Conservation (phyloP, 2,797 vertebrate genomes). For the Hippoglossus hippoglossus region DNA sequence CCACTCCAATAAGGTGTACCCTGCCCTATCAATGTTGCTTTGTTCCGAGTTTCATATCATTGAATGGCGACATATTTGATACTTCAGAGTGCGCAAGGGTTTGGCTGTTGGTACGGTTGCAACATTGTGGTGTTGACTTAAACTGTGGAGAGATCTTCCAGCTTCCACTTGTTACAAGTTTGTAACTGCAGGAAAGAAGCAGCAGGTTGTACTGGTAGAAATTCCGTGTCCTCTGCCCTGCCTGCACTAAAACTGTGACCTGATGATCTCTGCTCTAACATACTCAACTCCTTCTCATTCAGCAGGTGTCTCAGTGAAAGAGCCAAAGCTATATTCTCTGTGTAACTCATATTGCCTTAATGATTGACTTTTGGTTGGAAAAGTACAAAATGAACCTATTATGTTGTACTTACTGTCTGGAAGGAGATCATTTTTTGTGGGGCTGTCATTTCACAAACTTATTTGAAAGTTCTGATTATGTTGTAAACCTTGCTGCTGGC, state of each 20-base stretch:
- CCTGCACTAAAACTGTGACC: slow-evolving; percentile 58
- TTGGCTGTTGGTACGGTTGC: slow-evolving; percentile 34
- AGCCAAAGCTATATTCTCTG: slow-evolving; percentile 59
- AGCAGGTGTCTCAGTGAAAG: slow-evolving; percentile 38
- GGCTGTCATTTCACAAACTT: slow-evolving; percentile 6
- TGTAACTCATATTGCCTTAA: slow-evolving; percentile 73
- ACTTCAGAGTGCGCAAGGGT: slow-evolving; percentile 34
- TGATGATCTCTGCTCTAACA: slow-evolving; percentile 41
- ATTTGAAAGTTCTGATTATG: background rate
- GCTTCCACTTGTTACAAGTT: slow-evolving; percentile 31
- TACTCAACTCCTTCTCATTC: slow-evolving; percentile 28
- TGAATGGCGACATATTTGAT: slow-evolving; percentile 49
- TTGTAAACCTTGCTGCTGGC: slow-evolving; percentile 39
- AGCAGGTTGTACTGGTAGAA: slow-evolving; percentile 11
- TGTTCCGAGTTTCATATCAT: slow-evolving; percentile 46
- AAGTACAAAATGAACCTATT: slow-evolving; percentile 36
- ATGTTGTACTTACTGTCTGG: slow-evolving; percentile 20
- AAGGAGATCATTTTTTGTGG: slow-evolving; percentile 3
- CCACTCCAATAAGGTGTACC: slow-evolving; percentile 31
- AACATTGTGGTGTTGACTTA: slow-evolving; percentile 58
- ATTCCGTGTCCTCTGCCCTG: slow-evolving; percentile 10
- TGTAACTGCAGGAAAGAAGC: slow-evolving; percentile 37
- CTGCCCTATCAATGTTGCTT: slow-evolving; percentile 45
- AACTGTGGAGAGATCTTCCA: slow-evolving; percentile 49
- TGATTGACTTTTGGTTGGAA: slow-evolving; percentile 46